phyloP scores from a whole-genome alignment of 2,113 vertebrate genomes.

The Copsychus sechellarum region DNA sequence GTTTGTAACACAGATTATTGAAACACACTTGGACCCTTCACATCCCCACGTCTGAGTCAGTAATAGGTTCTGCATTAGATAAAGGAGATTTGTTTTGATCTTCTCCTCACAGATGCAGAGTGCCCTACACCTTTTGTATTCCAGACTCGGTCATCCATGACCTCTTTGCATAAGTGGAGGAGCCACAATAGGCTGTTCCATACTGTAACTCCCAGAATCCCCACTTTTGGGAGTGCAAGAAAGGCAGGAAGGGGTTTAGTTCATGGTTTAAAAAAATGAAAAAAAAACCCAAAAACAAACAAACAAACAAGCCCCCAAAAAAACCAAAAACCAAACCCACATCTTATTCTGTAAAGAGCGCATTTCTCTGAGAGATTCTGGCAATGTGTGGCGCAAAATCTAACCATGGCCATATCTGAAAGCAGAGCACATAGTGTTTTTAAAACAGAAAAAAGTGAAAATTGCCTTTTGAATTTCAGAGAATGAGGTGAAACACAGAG shows the following conservation, averaged over 20 bases:
- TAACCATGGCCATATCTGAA: neutral
- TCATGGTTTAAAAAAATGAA: neutral
- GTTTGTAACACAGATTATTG: conserved; percentile 71
- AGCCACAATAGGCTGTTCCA: neutral
- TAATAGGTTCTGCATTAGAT: conserved; percentile 49
- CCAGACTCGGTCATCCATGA: neutral
- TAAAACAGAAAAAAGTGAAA: neutral
- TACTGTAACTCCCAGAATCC: neutral
- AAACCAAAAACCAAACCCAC: neutral
- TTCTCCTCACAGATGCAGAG: neutral
- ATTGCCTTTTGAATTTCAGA: neutral
- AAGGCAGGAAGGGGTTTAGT: neutral
- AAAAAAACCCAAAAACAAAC: neutral
- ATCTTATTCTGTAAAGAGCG: neutral
- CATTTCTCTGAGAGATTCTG: neutral
- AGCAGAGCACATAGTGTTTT: neutral
- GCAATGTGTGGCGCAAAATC: neutral
- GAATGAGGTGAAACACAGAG: neutral
- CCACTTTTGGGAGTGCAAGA: neutral
- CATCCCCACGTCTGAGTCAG: neutral
- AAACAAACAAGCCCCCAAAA: too few relatives aligned
- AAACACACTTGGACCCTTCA: conserved; percentile 56
- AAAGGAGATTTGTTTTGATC: conserved; percentile 58
- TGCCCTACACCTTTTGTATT: conserved; percentile 33
- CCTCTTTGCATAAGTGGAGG: neutral